Evolutionary conservation across 2,113 vertebrate species (phyloP), one percentile per base, ranked within the genome.

Genomic region (Pantherophis guttatus): DNA sequence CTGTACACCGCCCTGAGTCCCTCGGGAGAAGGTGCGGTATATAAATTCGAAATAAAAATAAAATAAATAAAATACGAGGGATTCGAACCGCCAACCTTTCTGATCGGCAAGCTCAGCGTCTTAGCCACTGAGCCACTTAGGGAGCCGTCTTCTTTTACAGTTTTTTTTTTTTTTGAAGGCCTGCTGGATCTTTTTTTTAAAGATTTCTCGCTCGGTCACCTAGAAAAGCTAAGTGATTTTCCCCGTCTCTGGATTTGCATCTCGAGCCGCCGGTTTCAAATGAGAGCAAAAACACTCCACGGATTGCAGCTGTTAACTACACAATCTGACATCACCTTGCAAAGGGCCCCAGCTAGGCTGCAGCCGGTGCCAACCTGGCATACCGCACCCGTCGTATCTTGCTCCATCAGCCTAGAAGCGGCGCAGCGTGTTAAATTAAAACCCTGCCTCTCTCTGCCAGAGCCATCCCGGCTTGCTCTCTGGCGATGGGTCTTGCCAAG

Each of bases 251-350:
- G 21, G 93, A 87, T 57, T 62, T 0, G 0, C 70, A 58, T 90
- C 65, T 70, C 8, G 0, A 54, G 91, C 44, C 33, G 26, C 94
- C 26, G 1, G 0, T 52, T 88, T 91, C 19, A 26, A n/a, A 65
- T 15, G 93, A 91, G 10, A 93, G 91, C 90, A 5, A 33, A 24
- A 53, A 58, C 94, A 92, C 90, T 87, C 57, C 55, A 81, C 48
- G 92, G 94, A 93, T 92, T 96, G 95, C 94, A 94, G 54, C 52
- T 95, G 81, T 93, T 86, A 89, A 75, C 95, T 96, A 65, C 86
- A 88, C 95, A 96, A 95, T 95, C 96, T 97, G 96, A 97, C 96
- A 97, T 97, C 96, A 97, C 97, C 96, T 97, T 96, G 95, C 93
- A 96, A 96, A 62, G 24, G 90, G 91, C 7, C 94, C 33, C 93